Evolutionary conservation across 2,797 vertebrate genomes (phyloP).

Genomic region (Neosalanx taihuensis): DNA sequence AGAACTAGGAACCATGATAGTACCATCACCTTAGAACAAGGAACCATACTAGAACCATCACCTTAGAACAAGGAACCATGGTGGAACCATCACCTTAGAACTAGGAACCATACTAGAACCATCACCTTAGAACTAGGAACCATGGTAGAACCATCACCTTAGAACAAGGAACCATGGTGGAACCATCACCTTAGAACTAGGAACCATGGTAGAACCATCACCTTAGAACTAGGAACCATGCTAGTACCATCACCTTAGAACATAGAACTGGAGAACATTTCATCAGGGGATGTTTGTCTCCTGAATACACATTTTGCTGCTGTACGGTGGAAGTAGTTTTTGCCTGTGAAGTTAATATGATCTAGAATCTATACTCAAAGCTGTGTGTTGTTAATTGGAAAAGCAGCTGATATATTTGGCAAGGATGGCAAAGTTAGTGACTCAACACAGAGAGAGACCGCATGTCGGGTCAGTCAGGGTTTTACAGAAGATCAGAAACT

Average conservation of each 20-base stretch:
- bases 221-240: neutral
- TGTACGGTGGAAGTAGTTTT: no score
- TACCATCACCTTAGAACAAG: neutral
- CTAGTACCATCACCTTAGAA: neutral
- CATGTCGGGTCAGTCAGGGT: neutral
- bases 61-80: neutral
- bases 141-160: no score
- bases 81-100: neutral
- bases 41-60: neutral
- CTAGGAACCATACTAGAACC: neutral
- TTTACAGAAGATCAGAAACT: no score
- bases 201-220: neutral
- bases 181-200: neutral
- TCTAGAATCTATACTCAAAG: neutral
- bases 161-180: neutral
- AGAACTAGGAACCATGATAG: neutral
- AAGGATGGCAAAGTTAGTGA: neutral
- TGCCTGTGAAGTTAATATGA: neutral
- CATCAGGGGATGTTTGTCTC: neutral
- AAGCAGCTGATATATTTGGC: neutral
- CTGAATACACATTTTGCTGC: neutral
- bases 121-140: neutral
- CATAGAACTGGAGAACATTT: neutral
- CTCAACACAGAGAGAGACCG: neutral
- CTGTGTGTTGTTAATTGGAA: no score